Base-by-base conservation (phyloP, 2,797 vertebrate species). In the Heterohyrax brucei region DNA sequence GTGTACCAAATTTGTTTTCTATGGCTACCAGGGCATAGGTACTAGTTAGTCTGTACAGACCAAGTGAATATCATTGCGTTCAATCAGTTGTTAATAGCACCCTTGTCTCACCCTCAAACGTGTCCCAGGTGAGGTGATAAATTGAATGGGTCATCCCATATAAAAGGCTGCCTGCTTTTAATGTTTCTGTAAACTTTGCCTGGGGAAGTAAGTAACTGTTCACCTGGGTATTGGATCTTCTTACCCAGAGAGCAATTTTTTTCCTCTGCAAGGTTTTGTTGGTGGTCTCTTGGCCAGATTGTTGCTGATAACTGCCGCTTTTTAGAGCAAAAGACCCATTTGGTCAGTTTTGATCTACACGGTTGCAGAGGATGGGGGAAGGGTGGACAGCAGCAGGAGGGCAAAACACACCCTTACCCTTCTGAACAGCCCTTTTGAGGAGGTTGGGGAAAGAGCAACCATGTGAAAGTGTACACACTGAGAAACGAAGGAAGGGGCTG, bases 171-270 rank as follows among this genome's bases (percentile, higher is more conserved):
- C n/a, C 30, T 82, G 64, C 28, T 87, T 94, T 91, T 85, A 82
- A 81, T 22, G 16, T 0, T 2, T 50, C 19, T 33, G 59, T 24
- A 84, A 1, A 46, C 48, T 91, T 79, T 59, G 64, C 10, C 3
- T 21, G 50, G 53, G 44, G 92, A 87, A 94, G 84, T 77, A 87
- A 94, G 84, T 77, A 89, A 79, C 56, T 73, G 13, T 78, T 89
- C 68, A 87, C 66, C 80, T 95, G 80, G n/a, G 53, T 95, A 76
- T 46, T 88, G 64, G 62, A 59, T 91, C 90, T 95, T 64, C 86
- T 96, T 96, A 46, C 48, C 48, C 19, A 83, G 56, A 28, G 26
- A 61, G 75, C 28, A 73, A 59, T 62, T 56, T 80, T 95, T 79
- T 73, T 79, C 84, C 18, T 56, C 14, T 9, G 26, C 30, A 84